A percentile compares a stretch with the other conserved stretches of the same genome.
Conservation (phyloP, 1,140 invertebrate species). For the Drosophila miranda region DNA sequence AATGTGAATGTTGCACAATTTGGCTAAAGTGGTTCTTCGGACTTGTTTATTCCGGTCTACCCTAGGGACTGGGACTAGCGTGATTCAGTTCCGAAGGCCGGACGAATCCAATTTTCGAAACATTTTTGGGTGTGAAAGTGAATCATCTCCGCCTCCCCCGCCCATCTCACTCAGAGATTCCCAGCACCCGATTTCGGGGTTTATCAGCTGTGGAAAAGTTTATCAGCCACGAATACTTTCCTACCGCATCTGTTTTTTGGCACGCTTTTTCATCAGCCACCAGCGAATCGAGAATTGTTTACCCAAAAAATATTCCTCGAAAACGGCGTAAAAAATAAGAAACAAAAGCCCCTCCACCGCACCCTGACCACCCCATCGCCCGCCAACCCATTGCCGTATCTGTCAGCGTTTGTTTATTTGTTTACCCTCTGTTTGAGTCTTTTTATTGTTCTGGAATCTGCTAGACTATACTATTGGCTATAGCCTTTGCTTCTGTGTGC, state of each 20-base stretch:
- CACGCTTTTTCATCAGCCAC: slow-evolving; percentile 37
- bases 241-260: slow-evolving; percentile 3
- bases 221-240: slow-evolving; percentile 39
- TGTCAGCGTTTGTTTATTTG: slow-evolving; percentile 42
- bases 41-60: slow-evolving; percentile 37
- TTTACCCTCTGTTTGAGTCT: slow-evolving; percentile 30
- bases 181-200: slow-evolving; percentile 10
- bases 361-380: not conserved
- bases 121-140: slow-evolving; percentile 18
- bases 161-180: not conserved
- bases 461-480: slow-evolving; percentile 15
- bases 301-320: slow-evolving; percentile 35
- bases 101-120: slow-evolving; percentile 31
- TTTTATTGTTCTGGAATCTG: slow-evolving; percentile 41
- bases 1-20: slow-evolving; percentile 60
- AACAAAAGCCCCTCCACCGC: slow-evolving; percentile 14
- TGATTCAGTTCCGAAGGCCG: slow-evolving; percentile 38
- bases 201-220: slow-evolving; percentile 33
- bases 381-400: not conserved
- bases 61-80: not conserved
- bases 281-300: slow-evolving; percentile 15
- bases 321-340: slow-evolving; percentile 33
- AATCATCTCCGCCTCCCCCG: slow-evolving; percentile 29
- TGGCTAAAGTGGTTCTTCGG: slow-evolving; percentile 11
- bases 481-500: slow-evolving; percentile 7